Conservation (phyloP, 2,888 invertebrate species). For the Ceraclea dissimilis region DNA sequence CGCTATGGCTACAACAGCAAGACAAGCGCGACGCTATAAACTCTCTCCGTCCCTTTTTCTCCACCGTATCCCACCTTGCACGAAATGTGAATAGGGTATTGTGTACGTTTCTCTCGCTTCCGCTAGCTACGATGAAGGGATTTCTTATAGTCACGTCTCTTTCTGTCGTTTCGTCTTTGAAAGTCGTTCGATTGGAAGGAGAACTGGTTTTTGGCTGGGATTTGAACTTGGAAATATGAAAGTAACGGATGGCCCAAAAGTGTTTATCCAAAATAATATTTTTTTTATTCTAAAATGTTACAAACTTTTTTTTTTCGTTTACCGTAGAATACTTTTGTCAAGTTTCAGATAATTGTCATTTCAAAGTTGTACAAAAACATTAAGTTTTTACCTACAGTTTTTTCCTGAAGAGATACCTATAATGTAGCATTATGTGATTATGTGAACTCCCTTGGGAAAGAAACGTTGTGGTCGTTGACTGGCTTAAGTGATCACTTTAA, state of each 20-base stretch:
- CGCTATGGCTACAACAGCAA: neutral
- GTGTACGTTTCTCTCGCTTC: neutral
- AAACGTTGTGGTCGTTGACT: too few relatives aligned
- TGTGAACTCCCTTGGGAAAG: too few relatives aligned
- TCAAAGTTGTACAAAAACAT: too few relatives aligned
- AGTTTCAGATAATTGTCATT: too few relatives aligned
- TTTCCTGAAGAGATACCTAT: too few relatives aligned
- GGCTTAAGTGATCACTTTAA: too few relatives aligned
- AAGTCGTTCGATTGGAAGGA: neutral
- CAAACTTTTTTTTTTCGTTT: too few relatives aligned
- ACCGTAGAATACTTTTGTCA: too few relatives aligned
- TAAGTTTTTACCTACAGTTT: too few relatives aligned
- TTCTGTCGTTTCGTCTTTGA: neutral
- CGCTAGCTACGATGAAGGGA: neutral
- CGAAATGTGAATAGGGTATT: neutral
- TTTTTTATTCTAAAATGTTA: too few relatives aligned
- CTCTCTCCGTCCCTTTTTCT: neutral
- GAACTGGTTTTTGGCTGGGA: conserved; percentile 19
- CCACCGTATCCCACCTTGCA: neutral
- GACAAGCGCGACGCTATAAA: neutral
- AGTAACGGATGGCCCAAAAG: conserved; percentile 12
- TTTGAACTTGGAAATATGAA: conserved; percentile 5
- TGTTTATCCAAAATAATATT: neutral
- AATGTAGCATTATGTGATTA: too few relatives aligned
- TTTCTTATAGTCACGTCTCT: neutral